Base-by-base conservation (phyloP, 2,797 vertebrate species). In the Tokudaia muenninki region DNA sequence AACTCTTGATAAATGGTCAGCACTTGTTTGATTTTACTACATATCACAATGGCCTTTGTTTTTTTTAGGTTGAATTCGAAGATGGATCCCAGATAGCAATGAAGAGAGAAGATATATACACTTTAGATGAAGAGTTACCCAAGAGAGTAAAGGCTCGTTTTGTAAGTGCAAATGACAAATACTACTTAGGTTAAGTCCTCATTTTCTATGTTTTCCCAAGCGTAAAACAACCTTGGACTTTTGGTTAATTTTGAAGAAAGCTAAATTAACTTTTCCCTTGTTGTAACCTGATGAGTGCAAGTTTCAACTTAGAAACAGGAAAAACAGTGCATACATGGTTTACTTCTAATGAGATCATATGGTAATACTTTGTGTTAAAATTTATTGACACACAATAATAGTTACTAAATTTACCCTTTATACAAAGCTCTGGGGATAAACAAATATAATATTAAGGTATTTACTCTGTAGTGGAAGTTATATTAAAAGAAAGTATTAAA, bases 141-240 rank as follows among this genome's bases (percentile, higher is more conserved):
- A 99, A 99, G 98, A 99, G 99, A 99, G 99, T 99, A 98, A 99
- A 99, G 98, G 99, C 99, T 96, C 99, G 99, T 96, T 99, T 99
- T 97, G 99, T 99, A 99, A 99, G 99, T 99, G 98, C 91, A 90
- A 86, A 50, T 52, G 74, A 5, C 37, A 93, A 37, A 29, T 94
- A 16, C 50, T 87, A 29, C 63, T 50, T 41, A 1, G 57, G 29
- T 82, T 52, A 63, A 41, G 34, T 50, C 67, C 16, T 77, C 14
- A 6, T 80, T 80, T 37, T 44, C 31, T 37, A 14, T 78, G 59
- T 4, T 59, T 87, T 91, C 52, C 57, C 44, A 91, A 47, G 26
- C 14, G 24, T 29, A 52, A 92, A 90, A 75, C 22, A 55, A 90
- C 3, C 11, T 67, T 52, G 59, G 41, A 59, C 34, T 34, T 78